Evolutionary conservation across 2,113 vertebrate genomes (phyloP), one percentile per base, ranked within the genome.

Genomic region (Mola mola): DNA sequence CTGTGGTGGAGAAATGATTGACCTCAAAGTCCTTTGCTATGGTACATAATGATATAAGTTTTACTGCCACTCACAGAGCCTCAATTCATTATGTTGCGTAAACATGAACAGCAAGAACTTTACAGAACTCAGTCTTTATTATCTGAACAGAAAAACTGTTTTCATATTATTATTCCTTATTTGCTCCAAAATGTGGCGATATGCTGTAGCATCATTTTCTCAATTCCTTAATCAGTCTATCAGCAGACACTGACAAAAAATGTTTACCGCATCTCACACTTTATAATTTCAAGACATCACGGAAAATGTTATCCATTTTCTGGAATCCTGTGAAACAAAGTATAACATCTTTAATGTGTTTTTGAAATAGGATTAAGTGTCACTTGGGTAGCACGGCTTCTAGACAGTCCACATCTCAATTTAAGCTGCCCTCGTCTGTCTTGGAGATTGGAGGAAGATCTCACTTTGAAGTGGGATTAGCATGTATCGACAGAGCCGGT

Each of bases 401-500:
- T 17, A 60, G 61, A 75, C 47, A 60, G n/a, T 25, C 43, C 4
- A 41, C 13, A 10, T 63, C 57, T 59, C 41, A 63, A 34, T 53
- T 76, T 50, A 61, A 68, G 7, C 33, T 47, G 65, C 4, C 1
- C 48, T 46, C 47, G 50, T 36, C 43, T n/a, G 55, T 70, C 31
- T 63, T 37, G 3, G 5, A 63, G 59, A 64, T 44, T 17, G 38
- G 15, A 72, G 62, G 56, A 75, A 68, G 56, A 60, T 49, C 46
- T 37, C 25, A 22, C 75, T 87, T 85, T 87, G 75, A 87, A 84
- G 81, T 79, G 64, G 77, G 78, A 85, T 88, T 87, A 84, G 47
- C 38, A 43, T 66, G 41, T 52, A 10, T n/a, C n/a, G n/a, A n/a
- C n/a, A n/a, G n/a, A n/a, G n/a, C n/a, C 36, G 78, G 74, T 78